A percentile compares a stretch with the other conserved stretches of the same genome.
Evolutionary conservation across 1,140 invertebrate genomes (phyloP).

Genomic region (Zaprionus nigranus): DNA sequence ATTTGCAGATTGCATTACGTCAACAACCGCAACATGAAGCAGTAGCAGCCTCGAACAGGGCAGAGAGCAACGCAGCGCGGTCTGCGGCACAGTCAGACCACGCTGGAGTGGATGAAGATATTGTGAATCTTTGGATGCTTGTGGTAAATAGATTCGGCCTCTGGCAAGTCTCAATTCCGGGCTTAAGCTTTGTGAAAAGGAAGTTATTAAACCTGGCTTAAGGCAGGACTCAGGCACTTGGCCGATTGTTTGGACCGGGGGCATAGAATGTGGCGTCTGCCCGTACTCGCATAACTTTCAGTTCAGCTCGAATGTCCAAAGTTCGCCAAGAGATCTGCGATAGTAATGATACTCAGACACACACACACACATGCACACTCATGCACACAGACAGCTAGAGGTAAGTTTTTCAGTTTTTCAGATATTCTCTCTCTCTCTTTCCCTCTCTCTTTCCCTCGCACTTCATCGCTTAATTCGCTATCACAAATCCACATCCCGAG

Average conservation of each 20-base stretch:
- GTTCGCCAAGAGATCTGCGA: slow-evolving; percentile 39
- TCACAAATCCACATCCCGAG: slow-evolving; percentile 65
- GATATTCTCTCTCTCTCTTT: background rate
- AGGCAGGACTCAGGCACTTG: background rate
- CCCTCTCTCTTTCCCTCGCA: slow-evolving; percentile 17
- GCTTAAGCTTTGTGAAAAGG: slow-evolving; percentile 4
- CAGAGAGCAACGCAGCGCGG: slow-evolving; percentile 3
- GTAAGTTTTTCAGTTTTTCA: slow-evolving; percentile 50
- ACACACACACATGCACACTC: slow-evolving; percentile 18
- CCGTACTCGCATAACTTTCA: slow-evolving; percentile 35
- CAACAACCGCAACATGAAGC: slow-evolving; percentile 40
- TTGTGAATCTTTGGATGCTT: background rate
- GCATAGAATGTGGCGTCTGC: background rate
- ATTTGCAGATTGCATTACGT: slow-evolving; percentile 70
- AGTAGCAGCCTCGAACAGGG: background rate
- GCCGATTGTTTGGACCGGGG: slow-evolving; percentile 13
- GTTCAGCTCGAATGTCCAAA: slow-evolving; percentile 23
- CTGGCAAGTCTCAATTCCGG: background rate
- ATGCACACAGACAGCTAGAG: slow-evolving; percentile 37
- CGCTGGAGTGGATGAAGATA: slow-evolving; percentile 21
- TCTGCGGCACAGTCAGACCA: slow-evolving; percentile 31
- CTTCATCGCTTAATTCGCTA: slow-evolving; percentile 48
- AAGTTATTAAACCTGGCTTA: background rate
- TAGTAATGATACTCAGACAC: slow-evolving; percentile 28
- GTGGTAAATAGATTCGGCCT: slow-evolving; percentile 11